phyloP scores from a whole-genome alignment of 2,113 vertebrate genomes.

The Chloropsis hardwickii region DNA sequence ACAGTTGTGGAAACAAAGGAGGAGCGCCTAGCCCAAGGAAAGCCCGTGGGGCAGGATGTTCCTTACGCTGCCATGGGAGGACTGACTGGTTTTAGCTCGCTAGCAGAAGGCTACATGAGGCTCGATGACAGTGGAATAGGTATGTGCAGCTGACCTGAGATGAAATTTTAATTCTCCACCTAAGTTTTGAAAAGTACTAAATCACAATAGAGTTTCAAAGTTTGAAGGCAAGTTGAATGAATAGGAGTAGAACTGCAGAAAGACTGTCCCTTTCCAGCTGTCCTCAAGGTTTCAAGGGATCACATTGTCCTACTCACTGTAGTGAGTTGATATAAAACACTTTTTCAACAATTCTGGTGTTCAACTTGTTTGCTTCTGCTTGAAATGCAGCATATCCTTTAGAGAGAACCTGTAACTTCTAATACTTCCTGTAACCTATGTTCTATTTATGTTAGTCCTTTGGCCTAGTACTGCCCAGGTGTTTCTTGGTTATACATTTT shows the following conservation, averaged over 20 bases:
- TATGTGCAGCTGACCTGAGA: slow-evolving; percentile 44
- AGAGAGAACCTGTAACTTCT: neutral
- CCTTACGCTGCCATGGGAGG: slow-evolving; percentile 90
- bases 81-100: slow-evolving; percentile 87
- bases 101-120: slow-evolving; percentile 85
- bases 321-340: neutral
- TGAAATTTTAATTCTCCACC: neutral
- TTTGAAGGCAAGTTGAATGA: neutral
- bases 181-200: neutral
- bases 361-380: neutral
- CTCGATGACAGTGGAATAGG: slow-evolving; percentile 78
- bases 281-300: neutral
- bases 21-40: slow-evolving; percentile 80
- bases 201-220: neutral
- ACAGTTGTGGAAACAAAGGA: slow-evolving; percentile 86
- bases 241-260: neutral
- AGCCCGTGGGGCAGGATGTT: slow-evolving; percentile 79
- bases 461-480: neutral
- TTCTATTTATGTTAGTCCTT: neutral
- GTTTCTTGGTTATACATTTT: neutral
- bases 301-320: neutral
- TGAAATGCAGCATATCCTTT: neutral
- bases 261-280: neutral
- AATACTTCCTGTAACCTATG: neutral
- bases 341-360: neutral